Evolutionary conservation across 1,140 invertebrate genomes (phyloP).

Genomic region (Caenorhabditis tropicalis): DNA sequence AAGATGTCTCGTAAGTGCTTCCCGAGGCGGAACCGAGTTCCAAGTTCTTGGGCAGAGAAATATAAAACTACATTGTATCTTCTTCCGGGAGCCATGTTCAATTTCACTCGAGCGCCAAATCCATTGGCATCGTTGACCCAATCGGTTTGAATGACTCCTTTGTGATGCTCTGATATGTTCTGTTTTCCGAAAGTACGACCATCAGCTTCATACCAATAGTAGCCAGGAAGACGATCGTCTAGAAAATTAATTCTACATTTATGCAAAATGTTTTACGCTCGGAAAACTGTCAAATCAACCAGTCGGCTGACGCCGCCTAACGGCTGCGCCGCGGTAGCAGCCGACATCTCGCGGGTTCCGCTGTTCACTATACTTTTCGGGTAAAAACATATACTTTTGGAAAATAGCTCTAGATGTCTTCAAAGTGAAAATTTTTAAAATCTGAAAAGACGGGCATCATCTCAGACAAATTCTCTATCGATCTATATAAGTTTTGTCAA

Average conservation of each 20-base stretch:
- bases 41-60: slow-evolving; percentile 29
- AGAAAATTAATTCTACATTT: neutral
- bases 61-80: slow-evolving; percentile 31
- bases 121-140: slow-evolving; percentile 93
- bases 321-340: too few species aligned
- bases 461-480: too few species aligned
- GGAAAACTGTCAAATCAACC: too few species aligned
- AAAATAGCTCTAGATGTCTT: too few species aligned
- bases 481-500: too few species aligned
- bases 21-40: slow-evolving; percentile 58
- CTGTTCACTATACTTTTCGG: too few species aligned
- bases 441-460: too few species aligned
- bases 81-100: slow-evolving; percentile 53
- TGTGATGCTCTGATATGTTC: slow-evolving; percentile 80
- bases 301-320: too few species aligned
- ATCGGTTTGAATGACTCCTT: slow-evolving; percentile 79
- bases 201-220: slow-evolving; percentile 90
- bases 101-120: slow-evolving; percentile 84
- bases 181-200: slow-evolving; percentile 89
- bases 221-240: slow-evolving; percentile 77
- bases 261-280: slow-evolving; percentile 24
- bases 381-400: too few species aligned
- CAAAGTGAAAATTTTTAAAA: too few species aligned
- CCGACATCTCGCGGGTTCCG: too few species aligned
- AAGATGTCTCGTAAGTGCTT: slow-evolving; percentile 54